phyloP scores from a whole-genome alignment of 2,888 invertebrate genomes.

The Conops quadrifasciatus region DNA sequence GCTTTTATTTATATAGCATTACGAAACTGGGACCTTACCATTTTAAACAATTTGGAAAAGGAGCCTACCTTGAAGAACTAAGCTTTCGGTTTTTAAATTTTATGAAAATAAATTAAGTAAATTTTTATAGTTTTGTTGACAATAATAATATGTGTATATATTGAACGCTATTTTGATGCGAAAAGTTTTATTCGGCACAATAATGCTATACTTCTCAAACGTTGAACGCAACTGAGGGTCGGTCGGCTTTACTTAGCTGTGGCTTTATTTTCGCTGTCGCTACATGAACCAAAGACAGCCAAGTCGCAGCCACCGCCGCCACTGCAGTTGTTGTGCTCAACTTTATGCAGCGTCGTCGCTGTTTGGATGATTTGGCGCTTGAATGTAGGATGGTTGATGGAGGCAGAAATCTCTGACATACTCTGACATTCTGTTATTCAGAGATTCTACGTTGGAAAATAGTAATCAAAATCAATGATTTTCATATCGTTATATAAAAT shows the following conservation, averaged over 20 bases:
- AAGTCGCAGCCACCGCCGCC: conserved; percentile 21
- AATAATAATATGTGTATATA: background rate
- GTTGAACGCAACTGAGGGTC: background rate
- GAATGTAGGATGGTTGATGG: background rate
- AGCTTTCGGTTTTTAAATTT: background rate
- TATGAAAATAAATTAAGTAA: background rate
- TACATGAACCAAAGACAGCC: conserved; percentile 31
- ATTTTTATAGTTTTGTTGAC: background rate
- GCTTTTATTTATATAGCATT: conserved; percentile 41
- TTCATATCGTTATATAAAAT: too few relatives aligned
- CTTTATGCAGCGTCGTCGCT: conserved; percentile 47
- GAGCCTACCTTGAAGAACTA: background rate
- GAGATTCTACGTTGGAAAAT: too few relatives aligned
- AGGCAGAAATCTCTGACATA: too few relatives aligned
- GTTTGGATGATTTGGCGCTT: conserved; percentile 38
- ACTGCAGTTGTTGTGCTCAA: conserved; percentile 14
- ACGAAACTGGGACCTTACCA: conserved; percentile 16
- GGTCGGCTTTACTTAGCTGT: background rate
- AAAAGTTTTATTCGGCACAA: background rate
- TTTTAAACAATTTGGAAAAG: background rate
- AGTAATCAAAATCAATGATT: too few relatives aligned
- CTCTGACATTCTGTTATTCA: too few relatives aligned
- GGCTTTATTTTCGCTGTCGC: conserved; percentile 50
- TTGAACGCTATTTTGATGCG: background rate
- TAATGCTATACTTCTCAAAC: conserved; percentile 17